Conservation (phyloP, 2,888 invertebrate species). For the Portevinia maculata region DNA sequence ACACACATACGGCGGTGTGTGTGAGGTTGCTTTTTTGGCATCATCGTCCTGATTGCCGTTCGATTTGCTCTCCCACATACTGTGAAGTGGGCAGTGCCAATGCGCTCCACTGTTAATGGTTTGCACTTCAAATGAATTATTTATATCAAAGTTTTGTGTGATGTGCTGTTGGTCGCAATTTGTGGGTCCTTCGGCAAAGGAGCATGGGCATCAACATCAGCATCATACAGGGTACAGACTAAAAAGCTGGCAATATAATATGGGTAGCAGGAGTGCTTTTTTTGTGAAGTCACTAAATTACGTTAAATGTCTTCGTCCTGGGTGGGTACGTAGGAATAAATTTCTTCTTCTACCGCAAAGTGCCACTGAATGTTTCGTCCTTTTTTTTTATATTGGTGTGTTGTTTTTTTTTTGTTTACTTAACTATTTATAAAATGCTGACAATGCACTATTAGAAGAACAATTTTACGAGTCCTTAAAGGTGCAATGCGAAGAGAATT, state of each 20-base stretch:
- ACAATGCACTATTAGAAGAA: slow-evolving; percentile 52
- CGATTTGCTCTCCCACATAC: slow-evolving; percentile 75
- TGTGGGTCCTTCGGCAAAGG: slow-evolving; percentile 56
- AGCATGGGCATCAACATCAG: slow-evolving; percentile 15
- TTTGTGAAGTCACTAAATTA: slow-evolving; percentile 76
- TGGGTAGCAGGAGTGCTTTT: slow-evolving; percentile 53
- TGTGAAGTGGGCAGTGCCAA: slow-evolving; percentile 75
- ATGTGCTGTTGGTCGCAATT: slow-evolving; percentile 58
- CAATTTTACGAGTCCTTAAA: slow-evolving; percentile 47
- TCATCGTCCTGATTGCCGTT: slow-evolving; percentile 74
- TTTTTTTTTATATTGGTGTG: slow-evolving; percentile 61
- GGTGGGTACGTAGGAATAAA: slow-evolving; percentile 76
- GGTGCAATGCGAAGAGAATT: slow-evolving; percentile 71
- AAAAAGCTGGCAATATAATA: background rate
- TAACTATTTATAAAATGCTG: slow-evolving; percentile 51
- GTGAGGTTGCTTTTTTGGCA: slow-evolving; percentile 65
- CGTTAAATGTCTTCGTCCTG: slow-evolving; percentile 74
- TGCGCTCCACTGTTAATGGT: slow-evolving; percentile 73
- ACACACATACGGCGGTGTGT: slow-evolving; percentile 33
- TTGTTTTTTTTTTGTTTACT: background rate
- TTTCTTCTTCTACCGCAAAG: slow-evolving; percentile 66
- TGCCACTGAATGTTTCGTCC: slow-evolving; percentile 63
- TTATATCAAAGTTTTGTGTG: slow-evolving; percentile 60
- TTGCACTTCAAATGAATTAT: slow-evolving; percentile 74
- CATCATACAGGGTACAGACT: slow-evolving; percentile 12